These are phyloP conservation scores for Pica pica DNA, from an alignment of 2,113 vertebrate genomes.

Conservation along the genomic window DNA sequence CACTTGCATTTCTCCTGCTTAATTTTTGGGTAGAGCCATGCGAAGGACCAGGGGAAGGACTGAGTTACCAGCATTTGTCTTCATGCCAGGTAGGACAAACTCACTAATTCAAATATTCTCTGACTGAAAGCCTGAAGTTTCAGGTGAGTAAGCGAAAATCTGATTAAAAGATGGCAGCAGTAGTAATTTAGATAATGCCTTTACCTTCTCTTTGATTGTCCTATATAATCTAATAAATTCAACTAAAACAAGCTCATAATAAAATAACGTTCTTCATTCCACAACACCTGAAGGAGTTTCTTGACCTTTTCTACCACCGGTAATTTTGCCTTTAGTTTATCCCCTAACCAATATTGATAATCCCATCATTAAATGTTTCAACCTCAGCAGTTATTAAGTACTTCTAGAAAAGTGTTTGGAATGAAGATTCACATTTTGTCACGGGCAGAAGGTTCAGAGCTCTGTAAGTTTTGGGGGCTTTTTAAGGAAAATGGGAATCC, in stretches of 20 bases:
- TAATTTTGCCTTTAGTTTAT: neutral
- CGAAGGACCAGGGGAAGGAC: neutral
- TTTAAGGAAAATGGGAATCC: neutral
- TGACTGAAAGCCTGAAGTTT: neutral
- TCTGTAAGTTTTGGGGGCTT: neutral
- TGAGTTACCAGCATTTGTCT: neutral
- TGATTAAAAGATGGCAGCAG: neutral
- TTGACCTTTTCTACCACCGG: neutral
- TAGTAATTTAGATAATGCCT: neutral
- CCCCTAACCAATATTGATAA: neutral
- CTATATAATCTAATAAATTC: neutral
- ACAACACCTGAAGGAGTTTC: neutral
- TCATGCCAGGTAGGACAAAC: neutral
- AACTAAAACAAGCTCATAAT: neutral
- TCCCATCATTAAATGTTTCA: neutral
- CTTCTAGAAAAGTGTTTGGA: neutral
- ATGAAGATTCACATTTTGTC: neutral
- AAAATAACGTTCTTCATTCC: neutral
- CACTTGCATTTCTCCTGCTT: neutral
- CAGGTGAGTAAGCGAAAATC: neutral
- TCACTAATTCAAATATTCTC: neutral
- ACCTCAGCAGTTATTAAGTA: neutral
- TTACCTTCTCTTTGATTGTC: neutral
- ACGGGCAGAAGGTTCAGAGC: neutral
- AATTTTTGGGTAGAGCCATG: neutral